Evolutionary conservation across 2,113 vertebrate species (phyloP).

Genomic region (Numida meleagris): DNA sequence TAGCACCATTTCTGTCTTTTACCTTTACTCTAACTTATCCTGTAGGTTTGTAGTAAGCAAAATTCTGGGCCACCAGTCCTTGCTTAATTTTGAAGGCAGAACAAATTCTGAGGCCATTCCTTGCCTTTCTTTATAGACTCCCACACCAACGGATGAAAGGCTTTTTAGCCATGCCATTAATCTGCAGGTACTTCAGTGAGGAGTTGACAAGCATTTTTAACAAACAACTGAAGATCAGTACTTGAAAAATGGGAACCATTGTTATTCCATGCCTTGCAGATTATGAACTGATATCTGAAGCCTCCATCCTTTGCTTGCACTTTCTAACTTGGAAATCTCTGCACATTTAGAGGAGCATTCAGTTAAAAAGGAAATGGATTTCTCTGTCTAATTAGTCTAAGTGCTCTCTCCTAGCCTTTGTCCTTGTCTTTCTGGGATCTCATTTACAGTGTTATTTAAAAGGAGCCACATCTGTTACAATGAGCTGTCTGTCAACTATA

Average conservation of each 20-base stretch:
- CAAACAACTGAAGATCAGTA: conserved; percentile 41
- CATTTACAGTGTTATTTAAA: conserved; percentile 60
- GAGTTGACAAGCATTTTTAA: conserved; percentile 44
- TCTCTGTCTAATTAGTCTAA: conserved; percentile 68
- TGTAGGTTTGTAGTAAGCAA: not conserved
- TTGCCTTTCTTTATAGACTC: not conserved
- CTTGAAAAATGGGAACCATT: conserved; percentile 66
- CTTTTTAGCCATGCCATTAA: conserved; percentile 34
- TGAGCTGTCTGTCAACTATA: conserved; percentile 67
- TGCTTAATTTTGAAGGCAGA: not conserved
- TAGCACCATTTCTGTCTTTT: not conserved
- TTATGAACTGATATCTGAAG: conserved; percentile 54
- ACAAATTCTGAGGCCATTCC: not conserved
- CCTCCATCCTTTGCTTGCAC: conserved; percentile 10
- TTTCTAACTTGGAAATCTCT: conserved; percentile 55
- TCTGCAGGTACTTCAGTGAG: conserved; percentile 49
- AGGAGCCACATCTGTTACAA: conserved; percentile 58
- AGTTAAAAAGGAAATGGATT: conserved; percentile 61
- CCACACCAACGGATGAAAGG: not conserved
- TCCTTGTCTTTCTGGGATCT: conserved; percentile 65
- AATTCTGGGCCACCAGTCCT: not conserved
- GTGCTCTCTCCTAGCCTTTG: conserved; percentile 63
- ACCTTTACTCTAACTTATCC: not conserved
- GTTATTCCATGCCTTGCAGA: conserved; percentile 62
- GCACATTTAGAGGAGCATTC: conserved; percentile 48